These are phyloP conservation scores for Congeria kusceri DNA, from an alignment of 2,888 invertebrate species.

Conservation along the genomic window DNA sequence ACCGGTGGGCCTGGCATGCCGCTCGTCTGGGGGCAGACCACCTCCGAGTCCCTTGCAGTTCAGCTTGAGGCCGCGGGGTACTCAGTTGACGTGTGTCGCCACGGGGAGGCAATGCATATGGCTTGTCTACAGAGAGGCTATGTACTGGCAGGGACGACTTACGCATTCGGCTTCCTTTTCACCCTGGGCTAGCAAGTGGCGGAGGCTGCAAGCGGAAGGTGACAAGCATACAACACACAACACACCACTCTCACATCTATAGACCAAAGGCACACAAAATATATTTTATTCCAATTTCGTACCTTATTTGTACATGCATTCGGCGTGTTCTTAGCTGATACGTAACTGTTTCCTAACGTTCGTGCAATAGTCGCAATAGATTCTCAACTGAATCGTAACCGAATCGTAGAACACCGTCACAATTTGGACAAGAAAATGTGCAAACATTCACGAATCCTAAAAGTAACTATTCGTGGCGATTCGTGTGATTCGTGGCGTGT, in stretches of 20 bases:
- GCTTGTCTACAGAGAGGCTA: slow-evolving; percentile 37
- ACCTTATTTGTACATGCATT: no score
- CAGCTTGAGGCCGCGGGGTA: slow-evolving; percentile 23
- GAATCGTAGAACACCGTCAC: no score
- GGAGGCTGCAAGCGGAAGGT: slow-evolving; percentile 30
- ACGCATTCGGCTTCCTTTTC: slow-evolving; percentile 40
- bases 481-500: no score
- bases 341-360: no score
- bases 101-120: slow-evolving; percentile 40
- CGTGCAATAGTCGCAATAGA: no score
- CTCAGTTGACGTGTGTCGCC: slow-evolving; percentile 35
- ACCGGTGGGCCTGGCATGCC: slow-evolving; percentile 33
- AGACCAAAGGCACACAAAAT: no score
- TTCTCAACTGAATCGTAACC: no score
- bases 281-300: no score
- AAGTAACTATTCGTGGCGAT: no score
- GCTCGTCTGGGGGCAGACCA: slow-evolving; percentile 41
- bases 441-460: no score
- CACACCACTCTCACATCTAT: slow-evolving; percentile 14
- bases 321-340: no score
- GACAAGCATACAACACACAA: slow-evolving; percentile 15
- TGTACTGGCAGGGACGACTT: slow-evolving; percentile 54
- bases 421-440: no score
- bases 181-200: slow-evolving; percentile 22
- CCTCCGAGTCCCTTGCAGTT: slow-evolving; percentile 52